Conservation (phyloP, 2,888 invertebrate genomes). For the Campoplex nolae region DNA sequence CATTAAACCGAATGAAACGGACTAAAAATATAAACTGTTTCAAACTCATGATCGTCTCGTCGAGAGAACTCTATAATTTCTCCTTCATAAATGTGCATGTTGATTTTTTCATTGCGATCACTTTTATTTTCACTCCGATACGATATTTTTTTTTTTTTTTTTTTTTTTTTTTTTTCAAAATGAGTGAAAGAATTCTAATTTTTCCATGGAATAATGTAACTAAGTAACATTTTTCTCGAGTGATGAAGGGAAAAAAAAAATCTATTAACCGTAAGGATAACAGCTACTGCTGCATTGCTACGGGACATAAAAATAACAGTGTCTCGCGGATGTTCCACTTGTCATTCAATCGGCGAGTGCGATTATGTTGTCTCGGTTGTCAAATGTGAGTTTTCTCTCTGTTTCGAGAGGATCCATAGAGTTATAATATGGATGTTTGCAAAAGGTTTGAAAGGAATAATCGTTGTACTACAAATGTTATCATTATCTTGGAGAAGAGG, state of each 20-base stretch:
- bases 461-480: constrained; percentile 67
- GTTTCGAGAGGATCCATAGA: not conserved
- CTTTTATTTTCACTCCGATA: not conserved
- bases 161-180: not conserved
- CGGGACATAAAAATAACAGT: not conserved
- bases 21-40: too few species aligned
- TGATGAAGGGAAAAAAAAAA: not conserved
- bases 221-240: not conserved
- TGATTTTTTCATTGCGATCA: not conserved
- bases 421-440: not conserved
- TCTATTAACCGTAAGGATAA: not conserved
- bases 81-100: too few species aligned
- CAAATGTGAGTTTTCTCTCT: constrained; percentile 4
- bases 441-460: constrained; percentile 11
- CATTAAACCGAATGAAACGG: not conserved
- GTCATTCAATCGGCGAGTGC: constrained; percentile 1
- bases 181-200: not conserved
- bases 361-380: not conserved
- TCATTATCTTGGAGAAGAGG: constrained; percentile 70
- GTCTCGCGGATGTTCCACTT: constrained; percentile 3
- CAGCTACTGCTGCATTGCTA: not conserved
- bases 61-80: too few species aligned
- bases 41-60: too few species aligned
- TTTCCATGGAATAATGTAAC: not conserved
- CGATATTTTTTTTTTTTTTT: too few species aligned